Evolutionary conservation across 2,888 invertebrate genomes (phyloP), one percentile per base, ranked within the genome.

Genomic region (Hermodice carunculata): DNA sequence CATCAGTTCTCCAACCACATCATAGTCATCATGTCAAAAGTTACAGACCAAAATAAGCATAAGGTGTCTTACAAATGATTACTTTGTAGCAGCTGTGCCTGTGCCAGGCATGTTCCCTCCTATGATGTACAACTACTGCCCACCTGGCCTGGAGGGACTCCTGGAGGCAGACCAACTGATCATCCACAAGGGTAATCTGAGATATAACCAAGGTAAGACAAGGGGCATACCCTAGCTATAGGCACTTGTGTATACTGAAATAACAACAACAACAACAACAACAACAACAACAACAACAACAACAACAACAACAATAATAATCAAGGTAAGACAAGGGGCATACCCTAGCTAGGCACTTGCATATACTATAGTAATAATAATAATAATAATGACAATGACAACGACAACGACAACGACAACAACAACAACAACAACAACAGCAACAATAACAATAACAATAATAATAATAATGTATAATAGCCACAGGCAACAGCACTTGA

Each of bases 161-260:
- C 57, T 73, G 22, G 73, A 73, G 29, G 19, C 56, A 17, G 65
- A 62, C 34, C 74, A 74, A 46, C 43, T 74, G 22, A 69, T 74
- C 48, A 53, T 74, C 14, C 74, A 74, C 63, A 61, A 58, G 46
- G 70, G 58, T 28, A 73, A 73, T 49, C 63, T 73, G 49, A 32
- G 73, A 19, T 67, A 73, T 22, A 61, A 70, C 52, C 28, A 46
- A 40, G 64, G 66, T 72, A 24, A 31, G 66, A 61, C 37, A 32
- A 17, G 8, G 8, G 8, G 19, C 14, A 8, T 8, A 46, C 19
- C 22, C 8, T 17, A 11, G 46, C 22, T 19, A 46, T 46, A 19
- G 8, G 8, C 46, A 17, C 14, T 19, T 17, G 17, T 19, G 8
- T 17, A 46, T 19, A 19, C 14, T 8, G 8, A 46, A 46, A 17